Evolutionary conservation across 2,113 vertebrate species (phyloP).

Genomic region (Ardeotis arabs): DNA sequence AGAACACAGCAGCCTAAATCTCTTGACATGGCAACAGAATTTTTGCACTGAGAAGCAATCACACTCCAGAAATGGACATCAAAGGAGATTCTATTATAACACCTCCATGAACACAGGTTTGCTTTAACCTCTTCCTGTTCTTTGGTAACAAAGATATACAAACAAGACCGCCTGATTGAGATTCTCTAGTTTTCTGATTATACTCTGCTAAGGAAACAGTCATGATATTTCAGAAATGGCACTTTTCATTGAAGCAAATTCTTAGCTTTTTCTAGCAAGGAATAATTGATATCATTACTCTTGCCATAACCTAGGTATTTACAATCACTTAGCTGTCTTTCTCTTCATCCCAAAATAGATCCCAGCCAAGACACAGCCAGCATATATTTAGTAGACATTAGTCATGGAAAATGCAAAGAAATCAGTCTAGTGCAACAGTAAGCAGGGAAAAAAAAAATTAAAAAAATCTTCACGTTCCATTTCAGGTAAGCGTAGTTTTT

Average conservation of each 20-base stretch:
- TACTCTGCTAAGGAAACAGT: background rate
- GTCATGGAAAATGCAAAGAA: conserved; percentile 24
- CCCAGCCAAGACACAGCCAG: background rate
- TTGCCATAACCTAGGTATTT: background rate
- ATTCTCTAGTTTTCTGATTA: background rate
- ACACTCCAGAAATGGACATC: background rate
- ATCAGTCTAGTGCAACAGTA: background rate
- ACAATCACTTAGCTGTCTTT: background rate
- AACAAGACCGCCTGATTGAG: background rate
- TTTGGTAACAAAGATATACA: background rate
- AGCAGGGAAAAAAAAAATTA: background rate
- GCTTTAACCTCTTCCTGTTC: background rate
- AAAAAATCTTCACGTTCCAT: background rate
- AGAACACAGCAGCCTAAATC: background rate
- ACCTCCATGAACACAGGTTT: background rate
- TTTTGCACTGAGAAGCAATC: background rate
- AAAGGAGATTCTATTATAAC: background rate
- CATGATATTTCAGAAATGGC: fast-evolving
- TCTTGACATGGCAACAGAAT: background rate
- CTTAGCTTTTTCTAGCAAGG: background rate
- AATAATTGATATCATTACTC: background rate
- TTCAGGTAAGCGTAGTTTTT: background rate
- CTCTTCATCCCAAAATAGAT: background rate
- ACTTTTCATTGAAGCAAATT: background rate
- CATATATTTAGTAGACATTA: conserved; percentile 18